phyloP scores from a whole-genome alignment of 2,797 vertebrate genomes.

The Corythornis leucogaster region DNA sequence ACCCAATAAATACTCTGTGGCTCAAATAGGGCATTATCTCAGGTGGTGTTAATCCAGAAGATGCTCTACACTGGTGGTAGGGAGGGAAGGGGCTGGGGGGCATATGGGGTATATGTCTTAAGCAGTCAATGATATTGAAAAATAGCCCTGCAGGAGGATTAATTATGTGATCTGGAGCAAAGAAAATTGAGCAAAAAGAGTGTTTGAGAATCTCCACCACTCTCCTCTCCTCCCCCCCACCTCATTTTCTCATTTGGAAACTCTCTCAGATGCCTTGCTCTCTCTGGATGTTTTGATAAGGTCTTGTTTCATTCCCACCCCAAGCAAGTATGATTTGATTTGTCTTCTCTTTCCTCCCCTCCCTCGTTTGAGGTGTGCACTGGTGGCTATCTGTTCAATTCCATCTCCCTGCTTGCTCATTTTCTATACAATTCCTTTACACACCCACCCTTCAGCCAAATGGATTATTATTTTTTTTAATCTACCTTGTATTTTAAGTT shows the following conservation, averaged over 20 bases:
- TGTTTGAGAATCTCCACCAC: neutral
- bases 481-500: conserved; percentile 77
- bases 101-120: neutral
- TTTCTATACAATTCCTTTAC: conserved; percentile 72
- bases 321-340: conserved; percentile 57
- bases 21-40: neutral
- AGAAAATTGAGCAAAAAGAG: neutral
- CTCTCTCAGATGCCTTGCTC: neutral
- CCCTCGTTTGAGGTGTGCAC: conserved; percentile 30
- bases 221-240: neutral
- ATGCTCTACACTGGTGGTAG: neutral
- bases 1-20: neutral
- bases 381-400: conserved; percentile 68
- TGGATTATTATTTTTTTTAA: conserved; percentile 61
- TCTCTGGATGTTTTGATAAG: conserved; percentile 66
- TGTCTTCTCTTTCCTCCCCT: neutral
- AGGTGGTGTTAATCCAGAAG: neutral
- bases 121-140: neutral
- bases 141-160: conserved; percentile 10
- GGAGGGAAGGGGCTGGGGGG: neutral
- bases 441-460: conserved; percentile 75
- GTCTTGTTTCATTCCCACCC: conserved; percentile 35
- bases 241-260: conserved; percentile 42
- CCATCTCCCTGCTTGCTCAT: conserved; percentile 69
- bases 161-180: conserved; percentile 27